Percentiles rank a stretch among this genome's conserved stretches.
phyloP scores from a whole-genome alignment of 2,113 vertebrate species.

The Danionella cerebrum region DNA sequence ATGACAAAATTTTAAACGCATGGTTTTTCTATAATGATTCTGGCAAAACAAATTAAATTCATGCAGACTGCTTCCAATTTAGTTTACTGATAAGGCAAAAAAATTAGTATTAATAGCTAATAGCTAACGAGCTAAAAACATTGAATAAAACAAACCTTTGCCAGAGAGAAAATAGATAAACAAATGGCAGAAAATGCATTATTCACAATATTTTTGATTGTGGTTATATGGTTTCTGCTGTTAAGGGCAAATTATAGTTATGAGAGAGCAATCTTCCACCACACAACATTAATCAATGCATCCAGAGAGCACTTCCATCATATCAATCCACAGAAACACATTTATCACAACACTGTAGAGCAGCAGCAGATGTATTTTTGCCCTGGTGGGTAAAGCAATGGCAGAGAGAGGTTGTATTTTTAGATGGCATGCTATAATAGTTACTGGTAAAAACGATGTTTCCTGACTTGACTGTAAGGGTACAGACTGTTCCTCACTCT shows the following conservation, averaged over 20 bases:
- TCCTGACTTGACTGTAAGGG: slow-evolving; percentile 15
- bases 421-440: slow-evolving; percentile 25
- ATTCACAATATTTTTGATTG: neutral
- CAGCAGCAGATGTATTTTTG: slow-evolving; percentile 5
- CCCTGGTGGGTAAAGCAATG: slow-evolving; percentile 2
- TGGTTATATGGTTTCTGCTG: neutral
- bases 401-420: slow-evolving; percentile 15
- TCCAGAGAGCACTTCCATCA: too few species aligned
- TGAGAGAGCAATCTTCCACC: neutral
- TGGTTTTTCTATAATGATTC: too few species aligned
- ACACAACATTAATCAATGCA: neutral
- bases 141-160: neutral
- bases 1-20: too few species aligned
- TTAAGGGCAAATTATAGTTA: neutral
- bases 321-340: neutral
- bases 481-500: neutral
- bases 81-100: too few species aligned
- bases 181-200: neutral
- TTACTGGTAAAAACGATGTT: slow-evolving; percentile 2
- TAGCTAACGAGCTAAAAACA: too few species aligned
- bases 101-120: too few species aligned
- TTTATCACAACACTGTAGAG: neutral
- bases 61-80: too few species aligned
- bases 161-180: neutral
- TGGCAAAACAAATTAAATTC: too few species aligned